A percentile compares a stretch with the other conserved stretches of the same genome.
These are phyloP conservation scores for Rynchops niger DNA, from an alignment of 2,113 vertebrate genomes.

Conservation along the genomic window DNA sequence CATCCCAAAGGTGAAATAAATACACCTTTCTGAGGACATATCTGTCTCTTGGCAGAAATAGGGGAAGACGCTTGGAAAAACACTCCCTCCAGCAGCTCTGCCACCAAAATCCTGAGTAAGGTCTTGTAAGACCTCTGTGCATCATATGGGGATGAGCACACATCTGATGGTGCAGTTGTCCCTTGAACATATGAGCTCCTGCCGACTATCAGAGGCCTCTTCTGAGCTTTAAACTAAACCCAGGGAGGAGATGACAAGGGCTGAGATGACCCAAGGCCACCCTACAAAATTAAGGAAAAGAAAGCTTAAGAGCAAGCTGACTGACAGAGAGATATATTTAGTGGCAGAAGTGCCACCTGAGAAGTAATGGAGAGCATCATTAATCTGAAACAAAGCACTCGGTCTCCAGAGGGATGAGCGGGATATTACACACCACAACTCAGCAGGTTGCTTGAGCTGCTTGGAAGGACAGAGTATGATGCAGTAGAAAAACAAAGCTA, in stretches of 20 bases:
- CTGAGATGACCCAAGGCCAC: neutral
- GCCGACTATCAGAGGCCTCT: neutral
- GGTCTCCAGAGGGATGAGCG: rapidly evolving
- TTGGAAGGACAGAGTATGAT: neutral
- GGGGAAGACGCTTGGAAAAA: neutral
- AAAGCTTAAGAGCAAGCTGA: neutral
- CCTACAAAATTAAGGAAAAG: neutral
- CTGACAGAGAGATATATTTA: neutral
- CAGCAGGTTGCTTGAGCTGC: neutral
- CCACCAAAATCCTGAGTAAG: neutral
- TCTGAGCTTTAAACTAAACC: neutral
- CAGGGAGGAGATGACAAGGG: neutral
- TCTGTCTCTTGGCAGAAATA: rapidly evolving
- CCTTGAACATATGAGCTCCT: neutral
- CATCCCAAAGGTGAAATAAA: neutral
- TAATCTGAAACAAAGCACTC: neutral
- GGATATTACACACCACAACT: neutral
- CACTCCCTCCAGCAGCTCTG: neutral
- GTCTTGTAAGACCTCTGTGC: neutral
- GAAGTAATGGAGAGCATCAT: rapidly evolving
- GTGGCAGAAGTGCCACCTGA: neutral
- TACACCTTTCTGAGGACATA: rapidly evolving
- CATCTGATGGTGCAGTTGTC: neutral
- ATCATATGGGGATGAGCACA: neutral
- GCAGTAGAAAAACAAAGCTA: neutral